Conservation (phyloP, 1,140 invertebrate genomes). For the Cotesia typhae region DNA sequence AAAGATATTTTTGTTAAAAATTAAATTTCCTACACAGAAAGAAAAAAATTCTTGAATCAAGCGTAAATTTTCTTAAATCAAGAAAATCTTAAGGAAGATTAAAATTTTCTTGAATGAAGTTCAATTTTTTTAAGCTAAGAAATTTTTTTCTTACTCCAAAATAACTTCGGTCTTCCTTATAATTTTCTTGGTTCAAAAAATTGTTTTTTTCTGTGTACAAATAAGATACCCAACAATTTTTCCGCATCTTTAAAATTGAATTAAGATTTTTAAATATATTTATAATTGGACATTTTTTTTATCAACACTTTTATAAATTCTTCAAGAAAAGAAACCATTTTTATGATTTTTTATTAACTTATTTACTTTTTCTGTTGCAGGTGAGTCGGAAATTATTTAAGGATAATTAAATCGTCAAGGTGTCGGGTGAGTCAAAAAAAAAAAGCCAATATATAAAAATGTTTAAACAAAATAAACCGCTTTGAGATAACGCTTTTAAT, state of each 20-base stretch:
- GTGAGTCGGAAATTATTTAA: slow-evolving; percentile 33
- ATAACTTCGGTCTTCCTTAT: too few species aligned
- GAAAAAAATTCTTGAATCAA: too few species aligned
- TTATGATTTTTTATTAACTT: background rate
- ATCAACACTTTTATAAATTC: background rate
- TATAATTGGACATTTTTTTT: background rate
- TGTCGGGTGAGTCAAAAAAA: background rate
- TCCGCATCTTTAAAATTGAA: too few species aligned
- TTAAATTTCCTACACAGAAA: too few species aligned
- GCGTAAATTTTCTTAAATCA: too few species aligned
- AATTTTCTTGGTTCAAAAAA: too few species aligned
- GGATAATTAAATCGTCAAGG: slow-evolving; percentile 1
- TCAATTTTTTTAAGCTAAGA: too few species aligned
- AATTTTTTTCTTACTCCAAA: too few species aligned
- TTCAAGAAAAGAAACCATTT: background rate
- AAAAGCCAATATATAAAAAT: slow-evolving; percentile 5
- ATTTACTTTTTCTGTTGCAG: slow-evolving; percentile 36
- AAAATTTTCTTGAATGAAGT: too few species aligned
- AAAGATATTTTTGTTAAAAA: too few species aligned
- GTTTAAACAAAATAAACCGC: background rate
- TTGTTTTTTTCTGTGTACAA: too few species aligned
- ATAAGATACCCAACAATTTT: background rate
- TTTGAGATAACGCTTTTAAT: slow-evolving; percentile 35
- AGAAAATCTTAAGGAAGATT: too few species aligned
- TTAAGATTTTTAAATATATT: background rate